Base-by-base conservation (phyloP, 2,797 vertebrate species). In the Leuciscus waleckii region DNA sequence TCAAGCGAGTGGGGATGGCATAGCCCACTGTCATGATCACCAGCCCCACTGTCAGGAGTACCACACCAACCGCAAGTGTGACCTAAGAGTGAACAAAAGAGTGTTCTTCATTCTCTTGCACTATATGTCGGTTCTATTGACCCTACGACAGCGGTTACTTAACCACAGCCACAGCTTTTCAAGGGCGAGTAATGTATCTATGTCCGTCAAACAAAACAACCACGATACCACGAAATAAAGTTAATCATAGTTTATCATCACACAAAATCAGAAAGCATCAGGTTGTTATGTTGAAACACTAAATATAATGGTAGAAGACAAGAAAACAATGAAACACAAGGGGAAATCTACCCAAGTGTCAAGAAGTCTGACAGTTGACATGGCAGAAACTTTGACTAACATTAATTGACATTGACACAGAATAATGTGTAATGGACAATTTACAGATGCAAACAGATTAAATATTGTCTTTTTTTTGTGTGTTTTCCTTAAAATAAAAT, bases 11-110 rank as follows among this genome's bases (percentile, higher is more conserved):
- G 23, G 97, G 94, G 79, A 97, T 95, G 54, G 97, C 93, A 88
- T 95, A 98, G 75, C 97, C 95, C 70, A 96, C 96, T 0, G 96
- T 93, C 74, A 98, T 94, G 51, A 98, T 95, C 89, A 97, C 91
- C 69, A 95, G 81, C 81, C 95, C 93, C 58, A 94, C 51, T 32
- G 90, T 90, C 89, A 95, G 79, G 5, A 90, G 56, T 37, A 88
- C 21, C 0, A 71, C 93, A 83, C 96, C 95, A 0, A 94, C 94
- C 92, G 94, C 95, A 93, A 97, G 96, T 95, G 96, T 97, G 89
- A 97, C 96, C 98, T 99, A 90, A 73, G 88, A 70, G 56, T n/a
- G 41, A 76, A 17, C 58, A 76, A 14, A 79, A 73, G 26, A 51
- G 43, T 19, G 13, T 26, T 74, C 16, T 49, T n/a, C 39, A 26